Conservation (phyloP, 2,797 vertebrate species). For the Lutjanus argentimaculatus region DNA sequence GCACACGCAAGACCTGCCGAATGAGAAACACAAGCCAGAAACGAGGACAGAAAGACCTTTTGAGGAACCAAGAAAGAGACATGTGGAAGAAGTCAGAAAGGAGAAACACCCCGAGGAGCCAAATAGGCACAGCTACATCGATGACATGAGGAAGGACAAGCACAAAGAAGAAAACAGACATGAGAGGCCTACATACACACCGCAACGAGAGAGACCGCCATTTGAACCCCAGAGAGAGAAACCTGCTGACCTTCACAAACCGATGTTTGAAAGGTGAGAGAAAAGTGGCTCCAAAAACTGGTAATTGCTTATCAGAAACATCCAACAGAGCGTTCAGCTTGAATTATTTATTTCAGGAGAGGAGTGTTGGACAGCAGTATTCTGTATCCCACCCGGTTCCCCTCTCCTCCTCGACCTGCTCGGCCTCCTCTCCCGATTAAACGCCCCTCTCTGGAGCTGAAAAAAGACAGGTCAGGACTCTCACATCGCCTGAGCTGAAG, state of each 20-base stretch:
- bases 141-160: conserved; percentile 56
- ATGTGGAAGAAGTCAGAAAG: conserved; percentile 59
- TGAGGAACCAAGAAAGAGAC: conserved; percentile 67
- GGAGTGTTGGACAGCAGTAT: conserved; percentile 82
- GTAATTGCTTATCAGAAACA: not conserved
- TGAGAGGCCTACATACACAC: conserved; percentile 32
- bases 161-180: conserved; percentile 42
- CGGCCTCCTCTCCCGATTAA: conserved; percentile 64
- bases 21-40: conserved; percentile 68
- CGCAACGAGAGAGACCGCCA: conserved; percentile 27
- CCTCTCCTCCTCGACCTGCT: conserved; percentile 74
- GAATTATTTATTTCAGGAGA: conserved; percentile 75
- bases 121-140: conserved; percentile 58
- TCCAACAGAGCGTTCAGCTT: conserved; percentile 41
- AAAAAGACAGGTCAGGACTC: conserved; percentile 83
- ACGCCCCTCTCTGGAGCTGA: conserved; percentile 72
- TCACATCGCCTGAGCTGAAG: not conserved
- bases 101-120: conserved; percentile 66
- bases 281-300: conserved; percentile 1
- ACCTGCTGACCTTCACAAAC: conserved; percentile 51
- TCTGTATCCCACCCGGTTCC: conserved; percentile 77
- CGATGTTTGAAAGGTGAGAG: conserved; percentile 81
- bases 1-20: conserved; percentile 37
- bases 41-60: conserved; percentile 55
- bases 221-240: conserved; percentile 54